Conservation (phyloP, 2,888 invertebrate species). For the Amphiduros pacificus region DNA sequence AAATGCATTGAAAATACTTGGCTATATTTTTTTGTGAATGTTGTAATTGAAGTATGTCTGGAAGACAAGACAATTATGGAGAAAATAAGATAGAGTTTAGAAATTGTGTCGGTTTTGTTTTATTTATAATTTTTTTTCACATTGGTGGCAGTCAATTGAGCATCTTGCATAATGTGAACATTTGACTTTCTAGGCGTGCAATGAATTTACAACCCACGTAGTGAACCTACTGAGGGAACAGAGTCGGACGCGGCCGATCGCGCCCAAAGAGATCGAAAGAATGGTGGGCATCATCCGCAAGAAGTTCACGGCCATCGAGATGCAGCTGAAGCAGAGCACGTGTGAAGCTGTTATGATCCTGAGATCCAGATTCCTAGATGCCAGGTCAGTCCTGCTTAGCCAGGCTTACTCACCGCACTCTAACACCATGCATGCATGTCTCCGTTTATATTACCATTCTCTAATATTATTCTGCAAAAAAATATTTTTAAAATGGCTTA, state of each 20-base stretch:
- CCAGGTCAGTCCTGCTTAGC: constrained; percentile 66
- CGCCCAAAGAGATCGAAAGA: constrained; percentile 93
- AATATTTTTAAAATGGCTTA: no score
- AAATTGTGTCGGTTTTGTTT: no score
- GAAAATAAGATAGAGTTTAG: no score
- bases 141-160: no score
- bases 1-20: no score
- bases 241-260: constrained; percentile 95
- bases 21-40: no score
- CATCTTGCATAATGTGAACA: background rate
- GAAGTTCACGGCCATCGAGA: constrained; percentile 64
- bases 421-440: no score
- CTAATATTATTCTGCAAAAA: no score
- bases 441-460: no score
- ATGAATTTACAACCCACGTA: constrained; percentile 99
- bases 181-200: constrained; percentile 76
- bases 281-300: constrained; percentile 59
- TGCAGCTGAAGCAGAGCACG: constrained; percentile 96
- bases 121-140: background rate
- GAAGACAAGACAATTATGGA: no score
- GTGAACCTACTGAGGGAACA: constrained; percentile 96
- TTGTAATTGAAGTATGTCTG: no score
- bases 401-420: no score
- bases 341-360: constrained; percentile 99
- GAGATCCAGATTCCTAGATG: constrained; percentile 77